These are phyloP conservation scores for Vultur gryphus DNA, from an alignment of 2,797 vertebrate species.

Conservation along the genomic window DNA sequence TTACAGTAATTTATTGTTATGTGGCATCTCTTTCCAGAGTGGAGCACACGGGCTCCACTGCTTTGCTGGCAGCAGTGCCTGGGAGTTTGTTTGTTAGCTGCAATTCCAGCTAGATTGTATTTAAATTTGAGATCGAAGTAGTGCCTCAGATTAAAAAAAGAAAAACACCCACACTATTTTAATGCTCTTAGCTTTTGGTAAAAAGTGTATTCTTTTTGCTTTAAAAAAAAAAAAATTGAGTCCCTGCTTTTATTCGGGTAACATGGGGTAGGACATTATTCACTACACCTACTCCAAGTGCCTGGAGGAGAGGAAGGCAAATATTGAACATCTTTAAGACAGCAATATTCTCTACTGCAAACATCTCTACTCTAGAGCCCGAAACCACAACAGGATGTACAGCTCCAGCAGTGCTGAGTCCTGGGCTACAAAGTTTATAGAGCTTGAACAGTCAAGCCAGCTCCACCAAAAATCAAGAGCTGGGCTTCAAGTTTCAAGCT, in stretches of 20 bases:
- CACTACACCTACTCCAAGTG: not conserved
- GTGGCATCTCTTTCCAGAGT: not conserved
- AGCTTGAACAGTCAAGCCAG: not conserved
- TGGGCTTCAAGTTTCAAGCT: not conserved
- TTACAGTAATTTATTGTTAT: not conserved
- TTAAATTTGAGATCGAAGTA: not conserved
- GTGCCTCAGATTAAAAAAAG: not conserved
- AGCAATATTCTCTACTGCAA: not conserved
- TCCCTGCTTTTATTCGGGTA: not conserved
- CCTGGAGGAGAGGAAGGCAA: not conserved
- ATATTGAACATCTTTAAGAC: not conserved
- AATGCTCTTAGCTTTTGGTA: not conserved
- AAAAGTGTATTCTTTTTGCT: not conserved
- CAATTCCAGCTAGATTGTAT: not conserved
- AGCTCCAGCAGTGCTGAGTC: not conserved
- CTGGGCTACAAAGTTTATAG: not conserved
- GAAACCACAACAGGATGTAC: not conserved
- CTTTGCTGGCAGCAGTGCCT: not conserved
- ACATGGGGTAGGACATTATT: not conserved
- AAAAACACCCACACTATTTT: not conserved
- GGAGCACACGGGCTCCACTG: not conserved
- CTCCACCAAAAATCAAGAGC: rapidly evolving
- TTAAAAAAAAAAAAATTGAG: not conserved
- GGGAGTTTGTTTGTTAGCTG: not conserved
- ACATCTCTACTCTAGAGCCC: not conserved